Base-by-base conservation (phyloP, 2,888 invertebrate species). In the Dicyrtomina minuta region DNA sequence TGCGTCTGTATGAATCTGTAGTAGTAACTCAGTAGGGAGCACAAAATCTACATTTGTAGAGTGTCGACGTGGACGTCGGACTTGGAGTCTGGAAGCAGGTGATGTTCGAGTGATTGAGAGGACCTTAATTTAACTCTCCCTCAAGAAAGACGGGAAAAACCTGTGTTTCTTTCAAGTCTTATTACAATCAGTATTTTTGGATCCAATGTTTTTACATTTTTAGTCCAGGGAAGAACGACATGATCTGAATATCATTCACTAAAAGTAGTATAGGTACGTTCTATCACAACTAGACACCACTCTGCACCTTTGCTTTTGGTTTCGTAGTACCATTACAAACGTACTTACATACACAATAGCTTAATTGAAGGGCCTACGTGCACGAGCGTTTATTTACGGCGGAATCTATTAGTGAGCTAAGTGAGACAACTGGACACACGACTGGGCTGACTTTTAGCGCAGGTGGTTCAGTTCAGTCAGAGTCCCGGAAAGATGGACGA, bases 361-460 rank as follows among this genome's bases (percentile, higher is more conserved):
- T n/a, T 33, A 33, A 33, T 33, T 33, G 33, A 33, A 33, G 33
- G 33, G 8, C 33, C 8, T 33, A 71, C 64, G 46, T 49, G 49
- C 49, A 62, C 49, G 62, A 62, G 62, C 62, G 22, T 24, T 26
- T 26, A 55, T 27, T 55, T 55, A 55, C 24, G 55, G 55, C 4
- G 27, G 26, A 55, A 55, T 26, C 55, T n/a, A 55, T 55, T 55
- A 55, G 24, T 55, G n/a, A 5, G 33, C 33, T 33, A 33, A 33
- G 33, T 22, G 53, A 20, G 53, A 20, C 13, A 20, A 64, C 64
- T 64, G 64, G 64, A 64, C 64, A 64, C 64, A 64, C 64, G 64
- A 64, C 64, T 64, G 43, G 39, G 33, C 20, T 64, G 64, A 53
- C 64, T 55, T 64, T 41, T 43, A 17, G 53, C 10, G 64, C 64